Base-by-base conservation (phyloP, 2,888 invertebrate genomes). In the Chrysopilus asiliformis region DNA sequence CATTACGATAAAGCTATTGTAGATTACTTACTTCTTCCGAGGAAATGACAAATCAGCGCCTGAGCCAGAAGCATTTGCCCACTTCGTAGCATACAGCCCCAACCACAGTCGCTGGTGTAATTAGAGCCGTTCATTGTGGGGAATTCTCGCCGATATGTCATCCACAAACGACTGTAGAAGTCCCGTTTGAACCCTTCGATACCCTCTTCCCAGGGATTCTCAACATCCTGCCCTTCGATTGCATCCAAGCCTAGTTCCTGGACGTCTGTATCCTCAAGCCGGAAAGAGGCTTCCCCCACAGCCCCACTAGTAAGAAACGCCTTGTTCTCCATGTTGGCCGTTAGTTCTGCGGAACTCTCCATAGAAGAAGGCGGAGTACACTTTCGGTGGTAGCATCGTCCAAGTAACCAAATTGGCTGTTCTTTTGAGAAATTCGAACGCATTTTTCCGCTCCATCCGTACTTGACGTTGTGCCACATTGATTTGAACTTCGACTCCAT, bases 1-100 rank as follows among this genome's bases (percentile, higher is more conserved):
- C 22, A 22, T 10, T 9, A 22, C 10, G 22, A 22, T 10, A 9
- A 9, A 22, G 10, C 10, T 22, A 22, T 22, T 9, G 10, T 9
- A 9, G 13, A 18, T 13, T 10, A 15, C 49, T 55, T 61, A 72
- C 77, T 79, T 63, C 90, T 69, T 34, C 86, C 84, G 36, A 91
- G 68, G 58, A 86, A 83, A 56, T 89, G 86, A 46, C 76, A 74
- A 27, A 87, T 69, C 38, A 93, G 65, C 9, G 83, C 89, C 60
- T 91, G 90, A 2, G 86, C 89, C 41, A 91, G 63, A 60, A 93
- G 68, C 91, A 93, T 93, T 64, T 93, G 93, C 7, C 89, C 89
- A 61, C 85, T 84, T 32, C 93, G 70, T 16, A 74, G 52, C 74
- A 74, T 74, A 53, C 93, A 93, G 0, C 93, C 91, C 93, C 93